phyloP scores from a whole-genome alignment of 2,888 invertebrate species.

The Lissocephala sabroskyi region DNA sequence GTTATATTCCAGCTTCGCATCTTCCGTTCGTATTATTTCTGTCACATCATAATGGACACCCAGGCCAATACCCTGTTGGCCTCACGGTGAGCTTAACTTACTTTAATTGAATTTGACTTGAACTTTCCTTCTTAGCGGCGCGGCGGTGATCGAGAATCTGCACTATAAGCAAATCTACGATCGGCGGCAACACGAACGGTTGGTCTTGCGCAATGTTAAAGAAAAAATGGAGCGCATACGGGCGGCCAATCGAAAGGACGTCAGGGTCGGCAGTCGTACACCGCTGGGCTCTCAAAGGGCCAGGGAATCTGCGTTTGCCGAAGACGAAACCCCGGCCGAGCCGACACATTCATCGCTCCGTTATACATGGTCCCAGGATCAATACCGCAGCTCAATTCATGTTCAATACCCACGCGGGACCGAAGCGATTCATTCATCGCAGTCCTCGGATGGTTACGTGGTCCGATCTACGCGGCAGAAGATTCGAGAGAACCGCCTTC shows the following conservation, averaged over 20 bases:
- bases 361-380: not conserved
- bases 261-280: too few relatives aligned
- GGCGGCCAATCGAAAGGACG: slow-evolving; percentile 82
- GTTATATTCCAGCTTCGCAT: slow-evolving; percentile 91
- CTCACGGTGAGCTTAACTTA: slow-evolving; percentile 78
- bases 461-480: slow-evolving; percentile 16
- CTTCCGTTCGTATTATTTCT: slow-evolving; percentile 97
- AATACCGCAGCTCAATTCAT: not conserved
- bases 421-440: too few relatives aligned
- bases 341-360: too few relatives aligned
- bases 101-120: not conserved
- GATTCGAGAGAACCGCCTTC: slow-evolving; percentile 75
- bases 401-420: too few relatives aligned
- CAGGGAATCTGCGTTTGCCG: too few relatives aligned
- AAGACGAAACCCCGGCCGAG: too few relatives aligned
- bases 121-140: slow-evolving; percentile 77
- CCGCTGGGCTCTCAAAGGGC: too few relatives aligned
- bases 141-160: slow-evolving; percentile 92
- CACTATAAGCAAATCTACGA: slow-evolving; percentile 88
- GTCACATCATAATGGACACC: slow-evolving; percentile 95
- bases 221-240: slow-evolving; percentile 95
- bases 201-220: slow-evolving; percentile 90
- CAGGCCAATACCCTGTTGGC: slow-evolving; percentile 95
- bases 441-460: not conserved
- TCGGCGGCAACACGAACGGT: slow-evolving; percentile 87